These are phyloP conservation scores for Psettodes erumei DNA, from an alignment of 2,113 vertebrate species.

Conservation along the genomic window DNA sequence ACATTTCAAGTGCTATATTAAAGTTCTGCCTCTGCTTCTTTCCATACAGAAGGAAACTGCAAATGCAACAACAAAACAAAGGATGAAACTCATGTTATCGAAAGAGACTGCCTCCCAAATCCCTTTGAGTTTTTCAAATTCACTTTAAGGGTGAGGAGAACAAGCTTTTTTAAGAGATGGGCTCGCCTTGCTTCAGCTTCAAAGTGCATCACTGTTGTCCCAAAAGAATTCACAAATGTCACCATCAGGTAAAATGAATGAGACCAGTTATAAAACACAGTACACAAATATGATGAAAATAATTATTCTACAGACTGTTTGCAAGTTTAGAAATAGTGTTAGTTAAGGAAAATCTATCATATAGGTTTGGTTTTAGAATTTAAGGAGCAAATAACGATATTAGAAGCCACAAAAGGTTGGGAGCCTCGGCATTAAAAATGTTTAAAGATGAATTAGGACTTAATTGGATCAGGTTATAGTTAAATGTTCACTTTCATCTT, in stretches of 20 bases:
- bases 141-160: slow-evolving; percentile 56
- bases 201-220: slow-evolving; percentile 75
- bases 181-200: slow-evolving; percentile 35
- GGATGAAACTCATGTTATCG: slow-evolving; percentile 54
- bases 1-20: background rate
- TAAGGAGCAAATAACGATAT: too few species aligned
- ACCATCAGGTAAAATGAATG: slow-evolving; percentile 71
- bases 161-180: slow-evolving; percentile 62
- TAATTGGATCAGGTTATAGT: background rate
- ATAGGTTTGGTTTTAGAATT: too few species aligned
- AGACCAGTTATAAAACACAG: background rate
- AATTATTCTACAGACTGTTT: background rate
- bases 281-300: background rate
- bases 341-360: background rate
- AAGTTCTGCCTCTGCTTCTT: slow-evolving; percentile 12
- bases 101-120: slow-evolving; percentile 73
- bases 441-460: too few species aligned
- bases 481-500: slow-evolving; percentile 23
- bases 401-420: background rate
- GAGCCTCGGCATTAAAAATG: too few species aligned
- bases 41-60: slow-evolving; percentile 69
- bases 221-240: slow-evolving; percentile 64
- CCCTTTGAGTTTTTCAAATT: slow-evolving; percentile 74
- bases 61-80: slow-evolving; percentile 62
- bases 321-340: background rate